phyloP scores from a whole-genome alignment of 2,888 invertebrate genomes.

The Pandemis cinnamomeana region DNA sequence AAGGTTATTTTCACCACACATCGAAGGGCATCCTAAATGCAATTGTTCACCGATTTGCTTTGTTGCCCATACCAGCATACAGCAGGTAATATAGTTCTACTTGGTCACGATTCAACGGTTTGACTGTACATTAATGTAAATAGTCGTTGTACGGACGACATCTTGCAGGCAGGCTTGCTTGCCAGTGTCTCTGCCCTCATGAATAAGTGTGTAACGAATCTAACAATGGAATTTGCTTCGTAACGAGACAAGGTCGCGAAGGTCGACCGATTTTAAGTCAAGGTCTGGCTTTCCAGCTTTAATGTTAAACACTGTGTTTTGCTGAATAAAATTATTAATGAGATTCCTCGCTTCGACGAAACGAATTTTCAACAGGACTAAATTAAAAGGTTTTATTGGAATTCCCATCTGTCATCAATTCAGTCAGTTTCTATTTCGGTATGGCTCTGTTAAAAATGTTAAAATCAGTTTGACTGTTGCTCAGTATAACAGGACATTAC shows the following conservation, averaged over 20 bases:
- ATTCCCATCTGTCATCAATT: neutral
- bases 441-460: too few species aligned
- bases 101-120: neutral
- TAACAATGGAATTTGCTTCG: constrained; percentile 23
- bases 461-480: too few species aligned
- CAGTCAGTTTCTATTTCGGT: too few species aligned
- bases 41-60: too few species aligned
- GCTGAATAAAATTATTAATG: constrained; percentile 3
- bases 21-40: too few species aligned
- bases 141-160: neutral
- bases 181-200: constrained; percentile 18
- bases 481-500: too few species aligned
- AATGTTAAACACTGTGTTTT: constrained; percentile 10
- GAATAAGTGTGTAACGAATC: constrained; percentile 17
- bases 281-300: constrained; percentile 15
- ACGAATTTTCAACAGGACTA: neutral
- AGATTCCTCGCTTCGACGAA: neutral
- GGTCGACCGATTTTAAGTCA: constrained; percentile 12
- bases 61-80: neutral
- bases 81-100: neutral
- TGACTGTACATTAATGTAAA: neutral
- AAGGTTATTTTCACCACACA: too few species aligned
- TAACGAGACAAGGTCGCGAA: constrained; percentile 17
- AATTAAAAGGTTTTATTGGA: neutral
- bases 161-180: too few species aligned